Conservation (phyloP, 2,113 vertebrate genomes). For the Castor canadensis region DNA sequence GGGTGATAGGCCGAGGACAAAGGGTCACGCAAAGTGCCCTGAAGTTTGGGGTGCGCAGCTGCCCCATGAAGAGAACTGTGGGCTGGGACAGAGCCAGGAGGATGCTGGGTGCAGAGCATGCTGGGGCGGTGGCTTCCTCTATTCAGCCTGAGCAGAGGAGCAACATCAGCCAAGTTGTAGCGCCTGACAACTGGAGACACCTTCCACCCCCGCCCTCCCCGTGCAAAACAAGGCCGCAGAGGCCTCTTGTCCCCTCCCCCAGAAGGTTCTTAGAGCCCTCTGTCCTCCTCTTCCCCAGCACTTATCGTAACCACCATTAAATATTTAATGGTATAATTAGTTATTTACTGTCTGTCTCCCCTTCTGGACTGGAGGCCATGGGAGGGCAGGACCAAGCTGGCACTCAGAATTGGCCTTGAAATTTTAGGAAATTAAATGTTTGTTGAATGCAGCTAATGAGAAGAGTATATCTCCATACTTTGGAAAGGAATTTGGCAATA, state of each 20-base stretch:
- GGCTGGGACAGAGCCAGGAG: not conserved
- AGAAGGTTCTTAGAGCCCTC: not conserved
- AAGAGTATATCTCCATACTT: slow-evolving; percentile 27
- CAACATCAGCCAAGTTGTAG: not conserved
- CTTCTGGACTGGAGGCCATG: slow-evolving; percentile 40
- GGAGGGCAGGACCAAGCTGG: slow-evolving; percentile 40
- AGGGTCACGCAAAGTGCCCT: not conserved
- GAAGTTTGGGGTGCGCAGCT: not conserved
- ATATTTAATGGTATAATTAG: slow-evolving; percentile 42
- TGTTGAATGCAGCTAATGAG: slow-evolving; percentile 49
- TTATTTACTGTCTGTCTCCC: slow-evolving; percentile 47
- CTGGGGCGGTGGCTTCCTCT: rapidly evolving
- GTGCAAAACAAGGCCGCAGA: not conserved
- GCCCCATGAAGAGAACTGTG: not conserved
- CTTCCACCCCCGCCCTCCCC: not conserved
- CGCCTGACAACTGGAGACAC: not conserved
- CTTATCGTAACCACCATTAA: slow-evolving; percentile 9
- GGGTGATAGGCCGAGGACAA: not conserved
- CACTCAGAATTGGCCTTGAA: slow-evolving; percentile 15
- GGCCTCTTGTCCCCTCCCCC: not conserved
- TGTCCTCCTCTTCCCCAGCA: not conserved
- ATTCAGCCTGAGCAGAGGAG: not conserved
- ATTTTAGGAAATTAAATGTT: slow-evolving; percentile 53
- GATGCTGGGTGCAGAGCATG: not conserved
- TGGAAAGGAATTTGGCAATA: slow-evolving; percentile 50